Evolutionary conservation across 2,113 vertebrate genomes (phyloP).

Genomic region (mouse (Mus musculus)): DNA sequence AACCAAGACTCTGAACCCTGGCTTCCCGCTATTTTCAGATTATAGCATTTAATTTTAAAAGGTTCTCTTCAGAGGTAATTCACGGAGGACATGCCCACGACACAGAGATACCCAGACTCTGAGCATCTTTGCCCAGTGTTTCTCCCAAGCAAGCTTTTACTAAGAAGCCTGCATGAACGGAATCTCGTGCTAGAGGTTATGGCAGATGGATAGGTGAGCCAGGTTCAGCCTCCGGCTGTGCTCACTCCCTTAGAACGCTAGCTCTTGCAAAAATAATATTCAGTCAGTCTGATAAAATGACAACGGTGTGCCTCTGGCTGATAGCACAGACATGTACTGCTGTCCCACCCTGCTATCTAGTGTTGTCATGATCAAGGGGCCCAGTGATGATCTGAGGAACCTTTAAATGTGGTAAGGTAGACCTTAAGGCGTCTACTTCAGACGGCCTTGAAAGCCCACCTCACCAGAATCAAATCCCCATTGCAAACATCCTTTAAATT

Average conservation of each 20-base stretch:
- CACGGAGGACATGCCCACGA: neutral
- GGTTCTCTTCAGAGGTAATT: neutral
- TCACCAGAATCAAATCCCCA: neutral
- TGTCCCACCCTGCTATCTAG: neutral
- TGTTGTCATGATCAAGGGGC: neutral
- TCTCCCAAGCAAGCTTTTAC: neutral
- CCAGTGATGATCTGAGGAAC: neutral
- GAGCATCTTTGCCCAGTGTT: neutral
- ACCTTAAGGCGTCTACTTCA: neutral
- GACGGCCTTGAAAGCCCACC: neutral
- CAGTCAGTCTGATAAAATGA: conserved; percentile 19
- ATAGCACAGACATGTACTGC: neutral
- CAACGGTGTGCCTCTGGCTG: neutral
- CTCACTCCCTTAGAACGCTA: neutral
- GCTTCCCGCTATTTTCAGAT: neutral
- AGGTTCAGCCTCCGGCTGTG: neutral
- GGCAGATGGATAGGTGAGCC: neutral
- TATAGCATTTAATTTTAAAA: neutral
- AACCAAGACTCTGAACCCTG: neutral
- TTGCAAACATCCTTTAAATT: neutral
- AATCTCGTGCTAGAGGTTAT: neutral
- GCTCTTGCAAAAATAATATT: conserved; percentile 36
- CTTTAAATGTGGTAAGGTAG: neutral
- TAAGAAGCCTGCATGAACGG: neutral
- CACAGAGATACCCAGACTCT: neutral